Base-by-base conservation (phyloP, 2,888 invertebrate genomes). In the Spialia ferax region DNA sequence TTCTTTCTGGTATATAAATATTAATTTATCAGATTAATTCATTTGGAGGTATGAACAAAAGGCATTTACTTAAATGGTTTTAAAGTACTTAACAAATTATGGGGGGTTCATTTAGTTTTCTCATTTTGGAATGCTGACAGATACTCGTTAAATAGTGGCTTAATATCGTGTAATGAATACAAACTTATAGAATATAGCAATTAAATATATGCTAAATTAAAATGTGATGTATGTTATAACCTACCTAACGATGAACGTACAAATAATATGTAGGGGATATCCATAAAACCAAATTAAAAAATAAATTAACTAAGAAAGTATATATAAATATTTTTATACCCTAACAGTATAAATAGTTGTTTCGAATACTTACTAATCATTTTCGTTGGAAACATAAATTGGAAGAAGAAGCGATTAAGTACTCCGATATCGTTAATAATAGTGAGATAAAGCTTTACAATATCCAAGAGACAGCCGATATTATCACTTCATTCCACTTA, bases 321-420 rank as follows among this genome's bases (percentile, higher is more conserved):
- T 79, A 79, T 54, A 15, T 80, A 82, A 79, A 84, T 93, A 93
- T 93, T 93, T 93, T 93, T 93, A 83, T 93, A 93, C 88, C 86
- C 86, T 83, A 81, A 79, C 74, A 80, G 79, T 82, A 79, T 85
- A 83, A 86, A 88, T 86, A 89, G 85, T 82, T 81, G 76, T 77
- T 74, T 89, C 88, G 86, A 80, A 80, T 83, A 84, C 79, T 84
- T 83, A 84, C 79, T 84, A 86, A 89, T 83, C 86, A 87, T 88
- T 81, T 82, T 81, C 75, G 78, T 83, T 84, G 74, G 79, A 77
- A 69, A 75, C 74, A 73, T 75, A 74, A 57, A 59, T 59, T 38
- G 59, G 65, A 26, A 59, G 52, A 42, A 42, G 26, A 18, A 64
- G 38, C 45, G n/a, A 70, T 74, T 77, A 73, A 69, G 71, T 75